A percentile compares a stretch with the other conserved stretches of the same genome.
phyloP scores from a whole-genome alignment of 2,113 vertebrate genomes.

The Labeo rohita region DNA sequence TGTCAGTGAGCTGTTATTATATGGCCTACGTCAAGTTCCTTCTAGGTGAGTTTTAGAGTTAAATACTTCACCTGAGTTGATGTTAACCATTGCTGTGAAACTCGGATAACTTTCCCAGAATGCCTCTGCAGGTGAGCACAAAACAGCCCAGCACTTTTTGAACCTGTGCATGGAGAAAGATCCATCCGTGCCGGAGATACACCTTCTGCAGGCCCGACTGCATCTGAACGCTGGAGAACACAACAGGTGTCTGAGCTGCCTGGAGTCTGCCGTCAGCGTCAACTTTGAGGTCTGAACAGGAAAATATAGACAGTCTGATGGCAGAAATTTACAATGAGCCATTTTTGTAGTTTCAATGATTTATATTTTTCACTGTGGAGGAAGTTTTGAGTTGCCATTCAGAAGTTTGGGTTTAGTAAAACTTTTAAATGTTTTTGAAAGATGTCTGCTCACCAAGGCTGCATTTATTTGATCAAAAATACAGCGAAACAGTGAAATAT shows the following conservation, averaged over 20 bases:
- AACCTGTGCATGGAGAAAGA: conserved; percentile 75
- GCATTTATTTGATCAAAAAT: too few species aligned
- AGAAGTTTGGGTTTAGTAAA: not conserved
- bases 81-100: too few species aligned
- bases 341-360: not conserved
- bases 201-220: conserved; percentile 78
- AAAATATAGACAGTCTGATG: not conserved
- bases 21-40: conserved; percentile 76
- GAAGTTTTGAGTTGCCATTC: not conserved
- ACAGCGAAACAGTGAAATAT: too few species aligned
- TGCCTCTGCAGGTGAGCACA: conserved; percentile 70
- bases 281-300: conserved; percentile 74
- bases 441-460: too few species aligned
- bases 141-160: conserved; percentile 70
- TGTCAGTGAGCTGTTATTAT: conserved; percentile 68
- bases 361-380: not conserved
- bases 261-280: conserved; percentile 77
- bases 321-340: not conserved
- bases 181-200: conserved; percentile 65
- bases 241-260: conserved; percentile 70
- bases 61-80: not conserved
- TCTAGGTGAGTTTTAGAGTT: conserved; percentile 68
- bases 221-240: conserved; percentile 71
- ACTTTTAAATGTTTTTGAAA: not conserved
- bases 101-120: not conserved